Evolutionary conservation across 2,113 vertebrate species (phyloP), one percentile per base, ranked within the genome.

Genomic region (Taxidea taxus): DNA sequence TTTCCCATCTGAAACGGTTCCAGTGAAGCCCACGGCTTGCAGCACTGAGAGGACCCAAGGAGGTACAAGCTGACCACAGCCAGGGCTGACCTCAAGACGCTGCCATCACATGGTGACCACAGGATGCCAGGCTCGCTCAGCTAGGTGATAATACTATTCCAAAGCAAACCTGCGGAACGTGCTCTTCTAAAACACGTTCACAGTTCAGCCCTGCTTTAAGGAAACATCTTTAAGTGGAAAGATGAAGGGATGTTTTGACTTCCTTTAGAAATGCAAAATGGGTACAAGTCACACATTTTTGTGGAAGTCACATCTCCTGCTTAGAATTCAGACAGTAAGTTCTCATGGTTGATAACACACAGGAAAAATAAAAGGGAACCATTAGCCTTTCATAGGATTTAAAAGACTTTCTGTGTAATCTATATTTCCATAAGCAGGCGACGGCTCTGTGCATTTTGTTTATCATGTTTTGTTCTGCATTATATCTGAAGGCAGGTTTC

Each of bases 41-140:
- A 0, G 25, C 27, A 5, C 0, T 6, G 42, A 37, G 10, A 14
- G 11, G 47, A 20, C 10, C 42, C 2, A 8, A 25, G 66, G 14
- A 16, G 10, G 56, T 4, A 4, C 0, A 0, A 3, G 13, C 21
- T 4, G 1, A 21, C 12, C 2, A 0, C 25, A 2, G 54, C 47
- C 44, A 4, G 4, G 18, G 37, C 58, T 49, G 42, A 8, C 4
- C 0, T 29, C 4, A 12, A 62, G 60, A 1, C 23, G 37, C 42
- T 18, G 4, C 34, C 8, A 0, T 9, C 37, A 6, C 2, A 8
- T 1, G 3, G 0, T 1, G 29, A 20, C 23, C 64, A 44, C 7
- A 1, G 47, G 4, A 9, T 0, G 2, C 60, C 27, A 2, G 34
- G 7, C 42, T 42, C 18, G 15, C 20, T 25, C 2, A 23, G 13